Evolutionary conservation across 2,888 invertebrate genomes (phyloP).

Genomic region (Isotomurus palustris): DNA sequence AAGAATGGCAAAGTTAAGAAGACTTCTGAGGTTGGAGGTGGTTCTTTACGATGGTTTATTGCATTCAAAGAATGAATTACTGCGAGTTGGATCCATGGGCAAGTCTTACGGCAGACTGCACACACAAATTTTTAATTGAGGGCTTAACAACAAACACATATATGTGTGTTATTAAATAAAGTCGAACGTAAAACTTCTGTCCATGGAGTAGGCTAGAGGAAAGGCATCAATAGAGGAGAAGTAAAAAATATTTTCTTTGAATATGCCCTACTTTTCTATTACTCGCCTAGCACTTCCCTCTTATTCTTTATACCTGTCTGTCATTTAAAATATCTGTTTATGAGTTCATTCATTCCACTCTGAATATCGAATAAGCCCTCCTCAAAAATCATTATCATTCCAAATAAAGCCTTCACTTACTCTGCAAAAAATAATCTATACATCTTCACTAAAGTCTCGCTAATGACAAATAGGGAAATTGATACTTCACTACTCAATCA

Average conservation of each 20-base stretch:
- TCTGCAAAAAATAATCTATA: not conserved
- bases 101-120: too few relatives aligned
- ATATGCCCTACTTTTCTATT: conserved; percentile 11
- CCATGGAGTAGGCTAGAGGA: too few relatives aligned
- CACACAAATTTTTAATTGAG: too few relatives aligned
- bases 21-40: too few relatives aligned
- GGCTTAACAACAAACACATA: too few relatives aligned
- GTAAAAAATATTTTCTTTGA: conserved; percentile 7
- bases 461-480: not conserved
- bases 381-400: not conserved
- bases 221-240: conserved; percentile 4
- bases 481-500: too few relatives aligned
- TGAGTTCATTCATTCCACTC: conserved; percentile 12
- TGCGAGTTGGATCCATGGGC: too few relatives aligned
- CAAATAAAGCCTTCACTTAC: not conserved
- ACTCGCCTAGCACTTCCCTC: not conserved
- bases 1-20: too few relatives aligned
- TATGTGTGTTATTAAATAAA: too few relatives aligned
- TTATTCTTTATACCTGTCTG: not conserved
- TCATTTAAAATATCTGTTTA: not conserved
- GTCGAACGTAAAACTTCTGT: conserved; percentile 1
- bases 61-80: too few relatives aligned
- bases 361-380: not conserved
- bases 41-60: too few relatives aligned
- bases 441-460: too few relatives aligned